These are phyloP conservation scores for Nanorana parkeri DNA, from an alignment of 2,113 vertebrate species.

Conservation along the genomic window DNA sequence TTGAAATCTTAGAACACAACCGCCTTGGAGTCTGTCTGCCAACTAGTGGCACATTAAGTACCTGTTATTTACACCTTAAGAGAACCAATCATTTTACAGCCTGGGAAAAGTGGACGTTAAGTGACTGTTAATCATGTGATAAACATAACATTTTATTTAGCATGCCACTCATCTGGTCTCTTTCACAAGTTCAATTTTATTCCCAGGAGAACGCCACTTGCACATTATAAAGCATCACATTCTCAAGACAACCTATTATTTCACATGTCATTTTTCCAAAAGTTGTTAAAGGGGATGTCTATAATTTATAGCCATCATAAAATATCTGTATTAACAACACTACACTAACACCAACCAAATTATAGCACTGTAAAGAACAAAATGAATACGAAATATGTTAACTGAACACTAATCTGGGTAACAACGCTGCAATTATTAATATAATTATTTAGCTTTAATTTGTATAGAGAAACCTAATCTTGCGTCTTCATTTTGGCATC, in stretches of 20 bases:
- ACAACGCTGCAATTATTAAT: too few species aligned
- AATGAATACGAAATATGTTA: too few species aligned
- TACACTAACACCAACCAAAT: not conserved
- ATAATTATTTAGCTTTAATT: too few species aligned
- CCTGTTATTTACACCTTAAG: conserved; percentile 38
- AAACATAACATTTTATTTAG: conserved; percentile 45
- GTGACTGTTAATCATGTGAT: conserved; percentile 37
- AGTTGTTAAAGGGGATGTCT: conserved; percentile 8
- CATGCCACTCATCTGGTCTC: conserved; percentile 17
- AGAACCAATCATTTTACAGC: conserved; percentile 32
- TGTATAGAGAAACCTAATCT: too few species aligned
- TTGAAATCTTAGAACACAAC: not conserved
- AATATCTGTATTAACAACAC: not conserved
- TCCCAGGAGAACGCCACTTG: conserved; percentile 8
- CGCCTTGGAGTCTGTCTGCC: not conserved
- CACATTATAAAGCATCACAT: not conserved
- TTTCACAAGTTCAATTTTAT: conserved; percentile 7
- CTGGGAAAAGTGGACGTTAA: conserved; percentile 18
- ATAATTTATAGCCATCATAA: conserved; percentile 16
- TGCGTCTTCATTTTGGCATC: too few species aligned
- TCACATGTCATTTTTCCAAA: not conserved
- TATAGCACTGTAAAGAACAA: too few species aligned
- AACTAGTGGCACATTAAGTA: conserved; percentile 11
- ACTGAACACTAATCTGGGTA: too few species aligned
- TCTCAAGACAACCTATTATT: not conserved